These are phyloP conservation scores for Idris sp. DNA, from an alignment of 1,140 invertebrate genomes.

Conservation along the genomic window DNA sequence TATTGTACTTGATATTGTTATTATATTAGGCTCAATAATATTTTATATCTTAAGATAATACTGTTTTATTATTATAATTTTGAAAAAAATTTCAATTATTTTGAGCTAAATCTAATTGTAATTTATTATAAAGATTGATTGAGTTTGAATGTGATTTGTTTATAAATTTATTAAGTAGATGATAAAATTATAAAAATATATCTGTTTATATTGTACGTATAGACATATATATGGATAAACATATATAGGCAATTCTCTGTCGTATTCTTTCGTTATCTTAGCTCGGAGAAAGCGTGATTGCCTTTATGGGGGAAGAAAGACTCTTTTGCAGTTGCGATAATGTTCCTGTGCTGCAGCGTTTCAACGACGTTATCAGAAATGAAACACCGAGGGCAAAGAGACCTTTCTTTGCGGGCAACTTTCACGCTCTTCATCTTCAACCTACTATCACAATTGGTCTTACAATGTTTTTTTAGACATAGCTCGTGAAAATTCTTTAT, in stretches of 20 bases:
- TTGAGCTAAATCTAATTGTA: too few species aligned
- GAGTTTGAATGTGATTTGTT: too few species aligned
- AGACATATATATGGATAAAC: slow-evolving; percentile 33
- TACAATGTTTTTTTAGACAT: slow-evolving; percentile 41
- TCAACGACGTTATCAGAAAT: slow-evolving; percentile 76
- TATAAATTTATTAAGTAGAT: too few species aligned
- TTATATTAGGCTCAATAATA: too few species aligned
- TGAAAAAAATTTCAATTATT: too few species aligned
- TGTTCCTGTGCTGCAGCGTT: slow-evolving; percentile 71
- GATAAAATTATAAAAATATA: slow-evolving; percentile 40
- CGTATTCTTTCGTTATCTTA: slow-evolving; percentile 76
- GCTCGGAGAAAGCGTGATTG: slow-evolving; percentile 77
- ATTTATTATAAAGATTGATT: too few species aligned
- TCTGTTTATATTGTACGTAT: too few species aligned
- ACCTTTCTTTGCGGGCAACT: slow-evolving; percentile 61
- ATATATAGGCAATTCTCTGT: slow-evolving; percentile 65
- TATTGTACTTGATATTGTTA: too few species aligned
- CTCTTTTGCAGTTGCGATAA: slow-evolving; percentile 77
- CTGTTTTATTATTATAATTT: too few species aligned
- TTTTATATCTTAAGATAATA: too few species aligned
- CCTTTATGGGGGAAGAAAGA: slow-evolving; percentile 79
- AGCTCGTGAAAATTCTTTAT: too few species aligned
- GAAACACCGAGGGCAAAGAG: slow-evolving; percentile 71
- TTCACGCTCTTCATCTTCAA: slow-evolving; percentile 63
- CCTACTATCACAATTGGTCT: slow-evolving; percentile 57